A percentile compares a stretch with the other conserved stretches of the same genome.
phyloP scores from a whole-genome alignment of 2,797 vertebrate genomes.

The Varecia variegata region DNA sequence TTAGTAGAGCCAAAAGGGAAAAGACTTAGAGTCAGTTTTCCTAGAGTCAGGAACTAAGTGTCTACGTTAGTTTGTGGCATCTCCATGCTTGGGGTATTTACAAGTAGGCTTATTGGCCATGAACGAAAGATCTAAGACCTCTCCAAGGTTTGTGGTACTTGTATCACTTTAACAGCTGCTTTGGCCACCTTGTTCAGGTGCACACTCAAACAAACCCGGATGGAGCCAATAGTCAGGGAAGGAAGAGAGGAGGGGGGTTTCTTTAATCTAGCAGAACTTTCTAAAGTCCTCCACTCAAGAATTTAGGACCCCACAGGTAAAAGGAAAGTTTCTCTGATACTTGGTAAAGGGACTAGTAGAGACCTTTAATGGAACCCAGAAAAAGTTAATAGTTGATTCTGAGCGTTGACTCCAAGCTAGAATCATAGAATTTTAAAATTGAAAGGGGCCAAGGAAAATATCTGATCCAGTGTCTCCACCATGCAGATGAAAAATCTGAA shows the following conservation, averaged over 20 bases:
- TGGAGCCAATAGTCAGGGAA: background rate
- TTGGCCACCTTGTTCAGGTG: background rate
- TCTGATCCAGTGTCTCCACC: background rate
- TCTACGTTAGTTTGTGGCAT: background rate
- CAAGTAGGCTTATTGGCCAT: background rate
- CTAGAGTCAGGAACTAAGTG: background rate
- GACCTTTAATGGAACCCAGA: background rate
- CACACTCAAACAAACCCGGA: background rate
- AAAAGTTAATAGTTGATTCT: background rate
- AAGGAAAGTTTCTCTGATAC: background rate
- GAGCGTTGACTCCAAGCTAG: background rate
- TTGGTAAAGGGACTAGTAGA: background rate
- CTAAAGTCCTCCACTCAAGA: background rate
- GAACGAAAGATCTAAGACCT: background rate
- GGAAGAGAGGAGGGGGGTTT: background rate
- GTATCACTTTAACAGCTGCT: background rate
- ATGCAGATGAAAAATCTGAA: background rate
- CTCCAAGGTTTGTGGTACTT: background rate
- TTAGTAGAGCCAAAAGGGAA: background rate
- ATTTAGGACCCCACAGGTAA: background rate
- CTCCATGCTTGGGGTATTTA: background rate
- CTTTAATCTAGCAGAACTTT: background rate
- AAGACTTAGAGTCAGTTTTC: background rate
- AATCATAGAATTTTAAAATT: background rate
- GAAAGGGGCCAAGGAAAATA: background rate